A percentile compares a stretch with the other conserved stretches of the same genome.
phyloP scores from a whole-genome alignment of 2,888 invertebrate genomes.

The Drosophila merina region DNA sequence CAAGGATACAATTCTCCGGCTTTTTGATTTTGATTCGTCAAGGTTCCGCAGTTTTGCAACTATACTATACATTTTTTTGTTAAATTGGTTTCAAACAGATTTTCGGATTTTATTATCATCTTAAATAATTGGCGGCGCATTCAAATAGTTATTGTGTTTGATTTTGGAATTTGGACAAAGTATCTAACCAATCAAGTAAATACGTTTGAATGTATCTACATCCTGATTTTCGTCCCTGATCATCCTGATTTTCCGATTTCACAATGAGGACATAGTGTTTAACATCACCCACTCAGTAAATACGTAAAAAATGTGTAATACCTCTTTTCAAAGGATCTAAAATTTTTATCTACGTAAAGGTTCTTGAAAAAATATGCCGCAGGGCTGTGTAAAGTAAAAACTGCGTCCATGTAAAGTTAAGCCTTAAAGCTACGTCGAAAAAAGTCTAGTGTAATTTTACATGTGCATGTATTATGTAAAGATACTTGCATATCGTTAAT shows the following conservation, averaged over 20 bases:
- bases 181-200: not conserved
- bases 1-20: slow-evolving; percentile 8
- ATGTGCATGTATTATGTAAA: not conserved
- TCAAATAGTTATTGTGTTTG: not conserved
- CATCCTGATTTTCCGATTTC: not conserved
- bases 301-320: not conserved
- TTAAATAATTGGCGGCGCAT: not conserved
- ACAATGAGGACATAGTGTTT: not conserved
- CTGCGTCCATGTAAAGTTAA: not conserved
- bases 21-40: not conserved
- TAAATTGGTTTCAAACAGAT: not conserved
- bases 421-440: not conserved
- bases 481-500: no score
- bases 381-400: not conserved
- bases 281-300: not conserved
- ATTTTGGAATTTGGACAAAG: not conserved
- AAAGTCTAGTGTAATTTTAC: slow-evolving; percentile 20
- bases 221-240: not conserved
- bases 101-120: not conserved
- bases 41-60: not conserved
- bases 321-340: not conserved
- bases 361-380: not conserved
- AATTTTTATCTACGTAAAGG: not conserved
- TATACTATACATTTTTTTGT: not conserved
- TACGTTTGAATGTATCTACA: not conserved